Evolutionary conservation across 2,113 vertebrate species (phyloP).

Genomic region (Callochromis pleurospilus): DNA sequence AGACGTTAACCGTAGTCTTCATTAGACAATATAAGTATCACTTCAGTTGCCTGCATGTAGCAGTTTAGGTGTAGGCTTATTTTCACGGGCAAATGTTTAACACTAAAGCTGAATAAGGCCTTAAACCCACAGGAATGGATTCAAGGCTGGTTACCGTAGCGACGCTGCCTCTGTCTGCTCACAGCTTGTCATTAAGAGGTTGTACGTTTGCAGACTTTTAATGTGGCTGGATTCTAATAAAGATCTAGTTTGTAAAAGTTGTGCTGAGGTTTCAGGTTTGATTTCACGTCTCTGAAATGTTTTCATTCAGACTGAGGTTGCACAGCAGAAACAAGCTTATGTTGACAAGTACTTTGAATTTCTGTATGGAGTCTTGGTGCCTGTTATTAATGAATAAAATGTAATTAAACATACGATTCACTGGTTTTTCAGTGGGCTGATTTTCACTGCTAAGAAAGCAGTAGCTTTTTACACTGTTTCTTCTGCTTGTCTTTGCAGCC

Average conservation of each 20-base stretch:
- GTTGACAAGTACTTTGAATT: not conserved
- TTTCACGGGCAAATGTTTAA: not conserved
- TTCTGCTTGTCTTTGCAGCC: conserved; percentile 44
- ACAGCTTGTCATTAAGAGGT: not conserved
- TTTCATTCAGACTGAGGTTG: not conserved
- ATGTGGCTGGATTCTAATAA: not conserved
- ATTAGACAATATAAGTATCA: not conserved
- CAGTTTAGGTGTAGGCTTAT: not conserved
- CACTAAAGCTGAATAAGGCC: not conserved
- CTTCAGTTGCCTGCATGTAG: not conserved
- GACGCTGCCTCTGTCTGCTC: not conserved
- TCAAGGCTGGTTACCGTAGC: not conserved
- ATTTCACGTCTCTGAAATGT: not conserved
- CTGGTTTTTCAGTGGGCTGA: not conserved
- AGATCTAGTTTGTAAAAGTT: not conserved
- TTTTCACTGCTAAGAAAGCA: not conserved
- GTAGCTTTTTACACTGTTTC: not conserved
- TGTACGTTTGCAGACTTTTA: not conserved
- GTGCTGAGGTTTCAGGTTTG: not conserved
- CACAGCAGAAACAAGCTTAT: not conserved
- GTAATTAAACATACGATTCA: not conserved
- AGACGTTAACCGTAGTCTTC: not conserved
- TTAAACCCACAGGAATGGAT: not conserved
- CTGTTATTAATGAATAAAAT: not conserved
- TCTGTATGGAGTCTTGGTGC: not conserved